Evolutionary conservation across 2,113 vertebrate genomes (phyloP).

Genomic region (Anthoscopus minutus): DNA sequence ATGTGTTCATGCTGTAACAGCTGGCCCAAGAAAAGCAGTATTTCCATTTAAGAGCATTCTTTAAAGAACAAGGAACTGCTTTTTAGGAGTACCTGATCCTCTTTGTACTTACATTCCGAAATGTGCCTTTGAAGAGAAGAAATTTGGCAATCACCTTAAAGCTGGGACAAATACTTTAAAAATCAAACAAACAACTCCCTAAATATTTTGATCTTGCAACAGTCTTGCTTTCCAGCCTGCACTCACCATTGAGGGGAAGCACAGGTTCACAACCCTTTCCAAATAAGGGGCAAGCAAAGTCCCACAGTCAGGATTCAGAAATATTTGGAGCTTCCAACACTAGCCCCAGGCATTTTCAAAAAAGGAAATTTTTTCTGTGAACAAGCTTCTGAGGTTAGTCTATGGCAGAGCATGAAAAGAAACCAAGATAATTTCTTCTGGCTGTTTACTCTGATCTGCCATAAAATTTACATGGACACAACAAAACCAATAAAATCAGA

Average conservation of each 20-base stretch:
- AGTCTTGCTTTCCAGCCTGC: not conserved
- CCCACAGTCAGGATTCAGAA: not conserved
- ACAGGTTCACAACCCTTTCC: not conserved
- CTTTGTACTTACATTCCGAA: not conserved
- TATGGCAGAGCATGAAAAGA: not conserved
- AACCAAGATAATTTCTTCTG: not conserved
- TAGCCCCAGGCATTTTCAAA: not conserved
- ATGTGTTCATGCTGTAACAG: not conserved
- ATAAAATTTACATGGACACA: not conserved
- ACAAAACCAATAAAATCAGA: not conserved
- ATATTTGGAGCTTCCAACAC: not conserved
- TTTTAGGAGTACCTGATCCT: not conserved
- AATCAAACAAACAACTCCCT: not conserved
- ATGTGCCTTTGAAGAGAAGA: not conserved
- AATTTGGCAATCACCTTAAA: not conserved
- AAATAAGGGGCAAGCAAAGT: not conserved
- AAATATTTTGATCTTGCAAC: not conserved
- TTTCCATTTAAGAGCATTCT: not conserved
- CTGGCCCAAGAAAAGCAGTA: not conserved
- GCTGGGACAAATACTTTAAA: not conserved
- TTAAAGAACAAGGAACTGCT: not conserved
- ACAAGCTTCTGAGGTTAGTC: not conserved
- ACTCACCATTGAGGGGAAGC: not conserved
- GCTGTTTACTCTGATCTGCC: not conserved
- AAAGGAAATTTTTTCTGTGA: not conserved